Percentiles rank a stretch among this genome's conserved stretches.
phyloP scores from a whole-genome alignment of 2,888 invertebrate genomes.

The Agriopis aurantiaria region DNA sequence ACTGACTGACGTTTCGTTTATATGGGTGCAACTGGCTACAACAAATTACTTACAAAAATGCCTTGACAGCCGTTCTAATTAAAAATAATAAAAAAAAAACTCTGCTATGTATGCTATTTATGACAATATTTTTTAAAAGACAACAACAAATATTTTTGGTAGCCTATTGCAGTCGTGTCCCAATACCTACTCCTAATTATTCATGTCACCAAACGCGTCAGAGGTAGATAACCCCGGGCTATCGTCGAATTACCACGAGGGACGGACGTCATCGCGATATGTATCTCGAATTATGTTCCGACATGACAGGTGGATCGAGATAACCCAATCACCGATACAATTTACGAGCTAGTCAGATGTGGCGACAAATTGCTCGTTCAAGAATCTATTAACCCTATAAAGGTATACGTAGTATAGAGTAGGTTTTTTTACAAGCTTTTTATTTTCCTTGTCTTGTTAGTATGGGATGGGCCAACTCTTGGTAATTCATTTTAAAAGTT shows the following conservation, averaged over 20 bases:
- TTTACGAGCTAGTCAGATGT: slow-evolving; percentile 19
- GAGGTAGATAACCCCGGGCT: slow-evolving; percentile 53
- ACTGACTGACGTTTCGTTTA: too few relatives aligned
- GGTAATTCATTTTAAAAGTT: too few relatives aligned
- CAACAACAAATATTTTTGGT: too few relatives aligned
- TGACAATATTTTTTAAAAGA: too few relatives aligned
- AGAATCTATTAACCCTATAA: slow-evolving; percentile 16
- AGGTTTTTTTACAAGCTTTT: too few relatives aligned
- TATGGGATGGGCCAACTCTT: too few relatives aligned
- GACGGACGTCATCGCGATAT: slow-evolving; percentile 51
- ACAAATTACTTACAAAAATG: too few relatives aligned
- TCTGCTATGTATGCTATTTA: too few relatives aligned
- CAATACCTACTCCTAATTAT: slow-evolving; percentile 25
- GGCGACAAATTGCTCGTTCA: slow-evolving; percentile 6
- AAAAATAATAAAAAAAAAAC: too few relatives aligned
- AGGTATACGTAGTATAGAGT: not conserved
- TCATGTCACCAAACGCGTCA: slow-evolving; percentile 47
- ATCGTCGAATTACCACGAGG: slow-evolving; percentile 48
- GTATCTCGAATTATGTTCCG: slow-evolving; percentile 43
- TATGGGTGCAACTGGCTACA: too few relatives aligned
- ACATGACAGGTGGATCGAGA: slow-evolving; percentile 44
- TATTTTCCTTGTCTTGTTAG: too few relatives aligned
- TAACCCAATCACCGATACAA: slow-evolving; percentile 25
- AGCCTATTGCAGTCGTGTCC: slow-evolving; percentile 13
- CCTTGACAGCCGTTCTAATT: too few relatives aligned